phyloP scores from a whole-genome alignment of 2,113 vertebrate genomes.

The Helogale parvula region DNA sequence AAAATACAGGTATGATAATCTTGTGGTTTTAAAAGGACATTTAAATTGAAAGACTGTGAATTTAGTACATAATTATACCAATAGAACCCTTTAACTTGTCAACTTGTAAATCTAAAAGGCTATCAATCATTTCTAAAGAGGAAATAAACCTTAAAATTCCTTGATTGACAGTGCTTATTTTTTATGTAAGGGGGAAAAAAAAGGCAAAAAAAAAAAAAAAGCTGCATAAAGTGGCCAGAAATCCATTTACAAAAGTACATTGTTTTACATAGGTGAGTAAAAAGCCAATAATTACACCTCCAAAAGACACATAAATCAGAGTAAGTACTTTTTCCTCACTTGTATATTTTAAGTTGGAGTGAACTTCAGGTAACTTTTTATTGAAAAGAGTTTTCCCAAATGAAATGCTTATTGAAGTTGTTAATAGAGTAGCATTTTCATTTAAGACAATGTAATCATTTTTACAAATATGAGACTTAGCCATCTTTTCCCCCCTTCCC shows the following conservation, averaged over 20 bases:
- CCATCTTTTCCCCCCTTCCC: slow-evolving; percentile 72
- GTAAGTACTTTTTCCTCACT: slow-evolving; percentile 89
- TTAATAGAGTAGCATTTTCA: slow-evolving; percentile 87
- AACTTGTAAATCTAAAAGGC: slow-evolving; percentile 93
- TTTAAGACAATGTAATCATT: slow-evolving; percentile 88
- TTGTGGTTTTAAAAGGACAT: slow-evolving; percentile 92
- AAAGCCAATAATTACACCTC: slow-evolving; percentile 91
- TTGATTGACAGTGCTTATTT: slow-evolving; percentile 93
- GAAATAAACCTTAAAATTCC: slow-evolving; percentile 93
- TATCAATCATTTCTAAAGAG: slow-evolving; percentile 92
- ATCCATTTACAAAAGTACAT: slow-evolving; percentile 93
- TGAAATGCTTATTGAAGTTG: slow-evolving; percentile 83
- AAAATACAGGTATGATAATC: slow-evolving; percentile 93
- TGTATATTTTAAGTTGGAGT: slow-evolving; percentile 87
- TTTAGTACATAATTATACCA: slow-evolving; percentile 94
- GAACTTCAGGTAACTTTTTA: slow-evolving; percentile 89
- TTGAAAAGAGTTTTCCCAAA: slow-evolving; percentile 85
- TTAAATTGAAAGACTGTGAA: slow-evolving; percentile 94
- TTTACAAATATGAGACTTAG: slow-evolving; percentile 86
- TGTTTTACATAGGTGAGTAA: slow-evolving; percentile 92
- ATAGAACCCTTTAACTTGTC: slow-evolving; percentile 94
- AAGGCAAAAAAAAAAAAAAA: slow-evolving; percentile 61
- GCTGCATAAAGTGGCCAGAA: slow-evolving; percentile 90
- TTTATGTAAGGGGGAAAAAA: slow-evolving; percentile 81
- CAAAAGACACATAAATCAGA: slow-evolving; percentile 91